Conservation (phyloP, 2,797 vertebrate genomes). For the Loris lydekkerianus region DNA sequence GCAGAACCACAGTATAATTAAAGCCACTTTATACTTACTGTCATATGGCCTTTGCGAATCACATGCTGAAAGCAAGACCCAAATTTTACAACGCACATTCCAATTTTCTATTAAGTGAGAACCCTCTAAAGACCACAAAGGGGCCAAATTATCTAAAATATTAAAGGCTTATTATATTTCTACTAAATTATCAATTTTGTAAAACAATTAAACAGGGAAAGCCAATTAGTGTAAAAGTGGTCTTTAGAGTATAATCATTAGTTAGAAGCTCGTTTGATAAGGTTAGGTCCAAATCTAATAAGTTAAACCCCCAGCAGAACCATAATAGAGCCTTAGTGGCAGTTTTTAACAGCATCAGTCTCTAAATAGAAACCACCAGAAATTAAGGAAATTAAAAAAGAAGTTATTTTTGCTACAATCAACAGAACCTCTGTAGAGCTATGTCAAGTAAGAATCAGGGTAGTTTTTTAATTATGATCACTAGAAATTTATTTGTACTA, state of each 20-base stretch:
- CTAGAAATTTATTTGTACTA: conserved; percentile 76
- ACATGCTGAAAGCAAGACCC: conserved; percentile 83
- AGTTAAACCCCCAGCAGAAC: conserved; percentile 82
- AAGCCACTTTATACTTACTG: conserved; percentile 49
- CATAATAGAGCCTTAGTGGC: conserved; percentile 74
- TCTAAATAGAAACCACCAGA: conserved; percentile 81
- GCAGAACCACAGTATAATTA: neutral
- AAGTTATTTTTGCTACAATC: conserved; percentile 81
- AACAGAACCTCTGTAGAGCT: conserved; percentile 81
- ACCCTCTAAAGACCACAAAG: conserved; percentile 85
- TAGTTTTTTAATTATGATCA: conserved; percentile 82
- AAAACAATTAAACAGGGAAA: conserved; percentile 85
- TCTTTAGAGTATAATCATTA: conserved; percentile 86
- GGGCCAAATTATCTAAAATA: conserved; percentile 85
- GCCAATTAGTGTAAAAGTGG: conserved; percentile 85
- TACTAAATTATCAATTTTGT: conserved; percentile 86
- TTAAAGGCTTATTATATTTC: conserved; percentile 84
- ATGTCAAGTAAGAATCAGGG: conserved; percentile 59
- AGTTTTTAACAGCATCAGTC: conserved; percentile 75
- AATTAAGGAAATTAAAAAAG: conserved; percentile 84
- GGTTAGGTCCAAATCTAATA: conserved; percentile 84
- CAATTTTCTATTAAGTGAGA: conserved; percentile 83
- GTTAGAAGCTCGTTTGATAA: conserved; percentile 85
- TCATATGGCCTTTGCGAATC: conserved; percentile 75
- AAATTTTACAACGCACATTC: conserved; percentile 86